Base-by-base conservation (phyloP, 1,140 invertebrate species). In the Drosophila jambulina region DNA sequence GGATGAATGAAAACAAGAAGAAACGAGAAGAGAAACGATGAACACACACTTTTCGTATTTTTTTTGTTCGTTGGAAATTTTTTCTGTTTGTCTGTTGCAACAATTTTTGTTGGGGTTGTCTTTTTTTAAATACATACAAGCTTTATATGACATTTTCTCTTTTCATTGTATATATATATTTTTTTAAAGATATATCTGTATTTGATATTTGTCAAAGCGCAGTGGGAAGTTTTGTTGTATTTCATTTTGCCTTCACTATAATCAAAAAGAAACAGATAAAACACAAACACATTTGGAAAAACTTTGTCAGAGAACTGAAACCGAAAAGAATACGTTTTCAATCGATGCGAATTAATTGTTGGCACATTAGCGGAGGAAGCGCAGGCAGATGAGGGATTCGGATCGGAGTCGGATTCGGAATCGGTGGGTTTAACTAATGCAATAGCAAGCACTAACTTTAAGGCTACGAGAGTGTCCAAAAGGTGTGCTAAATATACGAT, bases 141-240 rank as follows among this genome's bases (percentile, higher is more conserved):
- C 87, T 75, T 91, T 75, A 69, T 76, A 85, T 82, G 84, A 80
- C 59, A 69, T 83, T 87, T 80, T 83, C 65, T 79, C 65, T 68
- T 43, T 29, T 45, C 23, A 59, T 54, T 74, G 29, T 74, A 74
- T 57, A 74, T 46, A 74, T 60, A 72, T 42, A 34, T 69, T 23
- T 70, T 71, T 69, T 68, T 19, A 21, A 60, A 54, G 29, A 59
- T 45, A 74, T 74, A 72, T 72, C 53, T 72, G 68, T 72, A 71
- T 72, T 56, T 71, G 67, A 72, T 72, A 60, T 86, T 90, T 84
- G 80, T 91, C 82, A 91, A 92, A 92, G 91, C 91, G 91, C 91
- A 92, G 91, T 92, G 91, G 91, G 91, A 92, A 92, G 91, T 92
- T 92, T 92, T 92, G 88, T 92, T 92, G 91, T 92, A 91, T 92